Base-by-base conservation (phyloP, 30 jellyfish, hydroid and myxozoan species). In the Aurelia sp. region DNA sequence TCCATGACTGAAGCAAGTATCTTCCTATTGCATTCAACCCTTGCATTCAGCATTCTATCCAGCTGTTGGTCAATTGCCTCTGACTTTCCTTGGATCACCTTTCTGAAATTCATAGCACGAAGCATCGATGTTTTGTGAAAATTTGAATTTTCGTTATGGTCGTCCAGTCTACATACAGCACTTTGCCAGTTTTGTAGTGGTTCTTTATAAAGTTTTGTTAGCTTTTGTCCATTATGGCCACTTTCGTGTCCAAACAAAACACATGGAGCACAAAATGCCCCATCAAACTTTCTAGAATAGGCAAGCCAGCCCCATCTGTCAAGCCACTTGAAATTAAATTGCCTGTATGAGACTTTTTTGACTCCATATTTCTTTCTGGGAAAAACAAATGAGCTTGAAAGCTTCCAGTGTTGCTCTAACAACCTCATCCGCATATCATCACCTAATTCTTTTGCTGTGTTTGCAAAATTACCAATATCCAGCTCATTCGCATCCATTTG, bases 221-320 rank as follows among this genome's bases (percentile, higher is more conserved):
- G 35, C 44, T 59, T 84, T 4, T 63, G 21, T 3, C 77, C 60
- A 82, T 82, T 82, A 11, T 66, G 69, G 30, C 68, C 48, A 47
- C 18, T 10, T 38, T 71, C 81, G 20, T 6, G 20, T 18, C 71
- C 88, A 74, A 85, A 85, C 10, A 85, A 65, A 15, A 85, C 76
- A 74, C 88, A 85, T 21, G 61, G 11, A 22, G 75, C 48, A 55
- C 89, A 85, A 74, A 85, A 85, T 4, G 95, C 95, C 4, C 90
- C 95, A 85, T 74, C 90, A 16, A 31, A 57, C 30, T 10, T 21
- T 38, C 24, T 44, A 16, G 91, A 81, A 47, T 81, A 81, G 15
- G 91, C 88, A n/a, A 27, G 76, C 76, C 50, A 31, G 27, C 41
- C 19, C 50, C 50, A 21, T 22, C 50, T 65, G 76, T 2, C 41